phyloP scores from a whole-genome alignment of 1,140 invertebrate species.

The Scaptomyza pallida region DNA sequence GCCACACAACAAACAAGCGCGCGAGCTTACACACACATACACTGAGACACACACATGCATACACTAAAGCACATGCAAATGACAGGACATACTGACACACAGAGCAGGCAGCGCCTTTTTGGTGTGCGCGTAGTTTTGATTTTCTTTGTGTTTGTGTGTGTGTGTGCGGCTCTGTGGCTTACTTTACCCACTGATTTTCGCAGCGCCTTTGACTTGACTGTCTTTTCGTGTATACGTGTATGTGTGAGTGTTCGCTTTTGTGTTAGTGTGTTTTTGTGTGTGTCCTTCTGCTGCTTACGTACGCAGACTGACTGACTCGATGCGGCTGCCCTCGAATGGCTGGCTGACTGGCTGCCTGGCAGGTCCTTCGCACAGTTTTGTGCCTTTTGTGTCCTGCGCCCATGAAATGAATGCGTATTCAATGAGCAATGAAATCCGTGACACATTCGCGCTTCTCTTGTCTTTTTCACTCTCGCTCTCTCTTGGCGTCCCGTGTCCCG shows the following conservation, averaged over 20 bases:
- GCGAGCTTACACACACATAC: slow-evolving; percentile 10
- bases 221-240: slow-evolving; percentile 17
- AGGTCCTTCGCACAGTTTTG: slow-evolving; percentile 53
- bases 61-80: slow-evolving; percentile 48
- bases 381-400: slow-evolving; percentile 56
- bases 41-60: slow-evolving; percentile 19
- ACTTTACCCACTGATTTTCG: slow-evolving; percentile 59
- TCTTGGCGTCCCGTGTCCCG: neutral
- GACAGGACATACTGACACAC: slow-evolving; percentile 23
- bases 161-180: slow-evolving; percentile 65
- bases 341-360: slow-evolving; percentile 43
- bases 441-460: slow-evolving; percentile 72
- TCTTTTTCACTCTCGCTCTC: neutral
- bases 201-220: slow-evolving; percentile 42
- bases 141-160: slow-evolving; percentile 67
- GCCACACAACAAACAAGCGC: slow-evolving; percentile 31
- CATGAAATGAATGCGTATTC: slow-evolving; percentile 80
- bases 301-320: slow-evolving; percentile 81
- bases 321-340: slow-evolving; percentile 65
- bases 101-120: slow-evolving; percentile 64
- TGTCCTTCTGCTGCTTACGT: slow-evolving; percentile 68
- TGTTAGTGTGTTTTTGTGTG: slow-evolving; percentile 39
- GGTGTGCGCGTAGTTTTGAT: slow-evolving; percentile 78
- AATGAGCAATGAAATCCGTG: slow-evolving; percentile 82
- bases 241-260: slow-evolving; percentile 28